A percentile compares a stretch with the other conserved stretches of the same genome.
Conservation (phyloP, 2,797 vertebrate genomes). For the Trichosurus vulpecula region DNA sequence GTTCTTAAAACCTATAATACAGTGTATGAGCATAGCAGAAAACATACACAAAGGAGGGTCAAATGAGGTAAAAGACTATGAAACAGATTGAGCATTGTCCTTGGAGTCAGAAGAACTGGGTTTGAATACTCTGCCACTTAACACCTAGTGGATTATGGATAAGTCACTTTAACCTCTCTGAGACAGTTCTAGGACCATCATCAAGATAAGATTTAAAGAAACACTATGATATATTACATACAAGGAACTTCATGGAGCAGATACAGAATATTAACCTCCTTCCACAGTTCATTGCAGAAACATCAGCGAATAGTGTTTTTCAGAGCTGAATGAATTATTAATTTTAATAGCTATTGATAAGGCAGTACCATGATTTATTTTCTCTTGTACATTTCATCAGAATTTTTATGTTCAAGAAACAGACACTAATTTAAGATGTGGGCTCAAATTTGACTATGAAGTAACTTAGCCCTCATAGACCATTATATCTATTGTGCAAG, state of each 20-base stretch:
- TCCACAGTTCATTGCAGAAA: neutral
- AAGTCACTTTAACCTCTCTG: neutral
- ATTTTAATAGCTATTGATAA: neutral
- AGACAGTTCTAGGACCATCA: neutral
- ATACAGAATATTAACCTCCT: neutral
- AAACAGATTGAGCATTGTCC: neutral
- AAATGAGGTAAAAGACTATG: too few species aligned
- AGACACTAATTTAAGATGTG: neutral
- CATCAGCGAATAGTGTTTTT: neutral
- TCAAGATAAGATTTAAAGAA: neutral
- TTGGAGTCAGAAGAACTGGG: neutral
- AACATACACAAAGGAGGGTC: slow-evolving; percentile 46
- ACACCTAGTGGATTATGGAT: neutral
- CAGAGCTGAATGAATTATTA: neutral
- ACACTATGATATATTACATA: neutral
- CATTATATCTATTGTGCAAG: neutral
- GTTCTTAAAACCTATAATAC: slow-evolving; percentile 58
- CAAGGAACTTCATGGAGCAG: neutral
- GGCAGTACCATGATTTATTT: neutral
- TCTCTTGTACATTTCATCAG: neutral
- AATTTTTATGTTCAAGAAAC: neutral
- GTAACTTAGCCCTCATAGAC: neutral
- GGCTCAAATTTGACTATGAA: neutral
- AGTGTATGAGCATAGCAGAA: slow-evolving; percentile 43
- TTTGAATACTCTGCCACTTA: neutral